Evolutionary conservation across 2,113 vertebrate genomes (phyloP), one percentile per base, ranked within the genome.

Genomic region (Asarcornis scutulata): DNA sequence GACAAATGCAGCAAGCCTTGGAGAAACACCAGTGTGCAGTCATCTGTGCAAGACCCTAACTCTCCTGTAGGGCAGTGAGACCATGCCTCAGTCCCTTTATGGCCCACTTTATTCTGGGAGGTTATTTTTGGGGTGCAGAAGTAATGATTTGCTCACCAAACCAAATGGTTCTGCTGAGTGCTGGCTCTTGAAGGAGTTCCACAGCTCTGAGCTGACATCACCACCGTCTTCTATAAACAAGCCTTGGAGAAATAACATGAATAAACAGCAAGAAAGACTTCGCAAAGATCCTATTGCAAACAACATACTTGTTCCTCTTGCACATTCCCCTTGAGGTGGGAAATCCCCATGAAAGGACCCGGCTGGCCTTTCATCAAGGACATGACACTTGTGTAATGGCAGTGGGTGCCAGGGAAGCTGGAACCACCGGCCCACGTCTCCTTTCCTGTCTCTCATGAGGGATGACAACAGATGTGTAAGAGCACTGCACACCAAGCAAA

Each of bases 291-390:
- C 64, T 81, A n/a, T 91, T 78, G 77, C 92, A 90, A 91, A 77
- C 76, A 84, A 88, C 40, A 27, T 11, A 52, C 38, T 90, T 95
- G 56, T 81, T 94, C 58, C 67, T 81, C 75, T 80, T 13, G 6
- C 84, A 79, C 67, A 76, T 79, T 95, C 50, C 53, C 15, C 42
- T 50, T 8, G 34, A 68, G 38, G 69, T 92, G 90, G 95, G 95
- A 94, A 97, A 96, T 89, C 86, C 92, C 95, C 88, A 0, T 4
- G 5, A 84, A 86, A 91, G 88, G 38, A 75, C 17, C 1, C 3
- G 11, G 23, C 58, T 79, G 88, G 64, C 80, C 53, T 95, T 91
- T 60, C 63, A 50, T 88, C 95, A 96, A 90, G 80, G 88, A 50
- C 52, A 71, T 53, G 13, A 66, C 58, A 8, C 42, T 91, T 90